These are phyloP conservation scores for Heliothis virescens DNA, from an alignment of 1,140 invertebrate genomes.

Conservation along the genomic window DNA sequence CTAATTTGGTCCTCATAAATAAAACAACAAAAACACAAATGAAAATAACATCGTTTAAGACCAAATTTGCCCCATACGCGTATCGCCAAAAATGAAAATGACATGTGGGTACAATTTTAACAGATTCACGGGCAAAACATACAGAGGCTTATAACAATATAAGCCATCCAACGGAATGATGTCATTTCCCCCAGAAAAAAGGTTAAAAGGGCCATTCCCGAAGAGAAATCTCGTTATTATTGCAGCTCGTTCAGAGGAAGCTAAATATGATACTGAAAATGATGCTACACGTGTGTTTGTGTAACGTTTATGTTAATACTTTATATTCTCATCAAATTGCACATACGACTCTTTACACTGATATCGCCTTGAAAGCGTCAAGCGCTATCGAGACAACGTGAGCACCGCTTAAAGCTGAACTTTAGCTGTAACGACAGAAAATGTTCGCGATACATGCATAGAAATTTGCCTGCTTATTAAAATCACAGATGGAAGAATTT, in stretches of 20 bases:
- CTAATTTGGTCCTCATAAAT: conserved; percentile 22
- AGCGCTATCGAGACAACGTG: conserved; percentile 23
- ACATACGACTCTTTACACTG: conserved; percentile 19
- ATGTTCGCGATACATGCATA: conserved; percentile 20
- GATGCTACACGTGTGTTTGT: conserved; percentile 30
- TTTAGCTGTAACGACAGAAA: conserved; percentile 7
- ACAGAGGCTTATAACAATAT: conserved; percentile 55
- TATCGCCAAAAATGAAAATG: conserved; percentile 41
- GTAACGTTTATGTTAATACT: conserved; percentile 41
- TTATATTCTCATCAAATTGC: conserved; percentile 36
- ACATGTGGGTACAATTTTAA: conserved; percentile 49
- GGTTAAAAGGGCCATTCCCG: conserved; percentile 54
- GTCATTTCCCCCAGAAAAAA: conserved; percentile 55
- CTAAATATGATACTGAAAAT: conserved; percentile 51
- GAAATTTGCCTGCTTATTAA: conserved; percentile 35
- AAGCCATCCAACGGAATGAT: conserved; percentile 53
- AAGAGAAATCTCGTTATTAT: conserved; percentile 55
- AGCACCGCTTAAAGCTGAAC: neutral
- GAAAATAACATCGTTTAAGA: conserved; percentile 34
- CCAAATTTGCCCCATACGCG: conserved; percentile 16
- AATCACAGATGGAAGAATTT: conserved; percentile 12
- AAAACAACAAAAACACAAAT: conserved; percentile 20
- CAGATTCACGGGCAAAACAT: conserved; percentile 53
- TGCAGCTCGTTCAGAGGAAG: conserved; percentile 47
- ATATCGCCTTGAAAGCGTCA: neutral